Conservation (phyloP, 1,140 invertebrate genomes). For the Drosophila sucinea region DNA sequence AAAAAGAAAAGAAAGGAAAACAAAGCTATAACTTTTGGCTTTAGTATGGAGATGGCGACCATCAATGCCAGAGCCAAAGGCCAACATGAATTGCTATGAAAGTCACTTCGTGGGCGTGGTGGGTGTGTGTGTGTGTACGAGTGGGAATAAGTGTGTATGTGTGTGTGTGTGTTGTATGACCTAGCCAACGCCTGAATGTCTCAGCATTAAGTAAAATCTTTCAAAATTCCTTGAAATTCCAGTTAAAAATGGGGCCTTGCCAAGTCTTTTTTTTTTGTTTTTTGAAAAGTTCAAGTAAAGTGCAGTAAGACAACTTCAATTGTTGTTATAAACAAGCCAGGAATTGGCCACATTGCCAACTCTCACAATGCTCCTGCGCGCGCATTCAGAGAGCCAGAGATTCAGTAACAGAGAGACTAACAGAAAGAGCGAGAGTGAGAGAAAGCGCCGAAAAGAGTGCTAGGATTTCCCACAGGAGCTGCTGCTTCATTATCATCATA, state of each 20-base stretch:
- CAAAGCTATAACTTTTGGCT: conserved; percentile 58
- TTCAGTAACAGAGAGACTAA: no score
- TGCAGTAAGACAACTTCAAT: conserved; percentile 39
- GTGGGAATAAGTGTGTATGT: conserved; percentile 22
- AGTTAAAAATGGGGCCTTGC: conserved; percentile 28
- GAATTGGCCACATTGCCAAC: conserved; percentile 49
- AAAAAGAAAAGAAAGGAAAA: conserved; percentile 45
- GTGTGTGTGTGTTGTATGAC: conserved; percentile 41
- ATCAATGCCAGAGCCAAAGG: conserved; percentile 67
- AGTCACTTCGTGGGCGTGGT: conserved; percentile 62
- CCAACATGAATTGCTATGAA: conserved; percentile 71
- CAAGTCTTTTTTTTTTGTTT: conserved; percentile 17
- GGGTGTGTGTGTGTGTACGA: conserved; percentile 26
- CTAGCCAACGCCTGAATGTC: conserved; percentile 60
- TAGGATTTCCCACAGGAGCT: conserved; percentile 66
- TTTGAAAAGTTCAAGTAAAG: conserved; percentile 27
- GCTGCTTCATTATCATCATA: conserved; percentile 45
- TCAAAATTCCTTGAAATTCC: conserved; percentile 68
- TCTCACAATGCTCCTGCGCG: conserved; percentile 60
- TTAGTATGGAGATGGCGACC: conserved; percentile 58
- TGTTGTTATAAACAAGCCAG: conserved; percentile 71
- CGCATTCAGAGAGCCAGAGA: conserved; percentile 39
- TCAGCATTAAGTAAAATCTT: conserved; percentile 54
- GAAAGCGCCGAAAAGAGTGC: conserved; percentile 16
- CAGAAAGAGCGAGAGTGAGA: neutral